Evolutionary conservation across 2,113 vertebrate genomes (phyloP).

Genomic region (Mohoua ochrocephala): DNA sequence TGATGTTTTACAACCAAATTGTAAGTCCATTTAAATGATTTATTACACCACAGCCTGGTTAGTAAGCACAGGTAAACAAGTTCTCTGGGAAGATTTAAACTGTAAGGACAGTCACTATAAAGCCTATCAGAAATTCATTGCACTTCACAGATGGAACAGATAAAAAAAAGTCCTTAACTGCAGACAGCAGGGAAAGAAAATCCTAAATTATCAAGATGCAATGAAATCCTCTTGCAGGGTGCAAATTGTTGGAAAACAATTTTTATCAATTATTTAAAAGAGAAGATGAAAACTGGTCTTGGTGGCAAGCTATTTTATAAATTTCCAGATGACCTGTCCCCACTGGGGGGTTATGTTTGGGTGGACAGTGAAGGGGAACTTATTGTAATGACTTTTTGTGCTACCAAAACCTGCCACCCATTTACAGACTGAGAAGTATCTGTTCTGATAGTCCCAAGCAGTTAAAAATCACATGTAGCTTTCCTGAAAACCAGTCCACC

Average conservation of each 20-base stretch:
- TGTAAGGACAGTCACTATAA: slow-evolving; percentile 58
- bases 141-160: slow-evolving; percentile 58
- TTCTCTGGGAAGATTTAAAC: slow-evolving; percentile 67
- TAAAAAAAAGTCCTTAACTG: slow-evolving; percentile 18
- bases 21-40: slow-evolving; percentile 52
- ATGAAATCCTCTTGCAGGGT: not conserved
- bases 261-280: not conserved
- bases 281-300: not conserved
- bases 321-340: not conserved
- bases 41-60: slow-evolving; percentile 24
- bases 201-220: slow-evolving; percentile 45
- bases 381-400: not conserved
- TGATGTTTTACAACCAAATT: slow-evolving; percentile 18
- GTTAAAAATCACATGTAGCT: not conserved
- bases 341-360: not conserved
- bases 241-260: not conserved
- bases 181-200: slow-evolving; percentile 25
- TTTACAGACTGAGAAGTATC: not conserved
- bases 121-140: slow-evolving; percentile 69
- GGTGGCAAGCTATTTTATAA: not conserved
- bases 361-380: not conserved
- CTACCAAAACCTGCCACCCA: not conserved
- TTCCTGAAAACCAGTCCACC: not conserved
- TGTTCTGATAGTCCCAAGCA: not conserved
- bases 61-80: slow-evolving; percentile 62